These are phyloP conservation scores for Dasyornis broadbenti DNA, from an alignment of 2,113 vertebrate species.

Conservation along the genomic window DNA sequence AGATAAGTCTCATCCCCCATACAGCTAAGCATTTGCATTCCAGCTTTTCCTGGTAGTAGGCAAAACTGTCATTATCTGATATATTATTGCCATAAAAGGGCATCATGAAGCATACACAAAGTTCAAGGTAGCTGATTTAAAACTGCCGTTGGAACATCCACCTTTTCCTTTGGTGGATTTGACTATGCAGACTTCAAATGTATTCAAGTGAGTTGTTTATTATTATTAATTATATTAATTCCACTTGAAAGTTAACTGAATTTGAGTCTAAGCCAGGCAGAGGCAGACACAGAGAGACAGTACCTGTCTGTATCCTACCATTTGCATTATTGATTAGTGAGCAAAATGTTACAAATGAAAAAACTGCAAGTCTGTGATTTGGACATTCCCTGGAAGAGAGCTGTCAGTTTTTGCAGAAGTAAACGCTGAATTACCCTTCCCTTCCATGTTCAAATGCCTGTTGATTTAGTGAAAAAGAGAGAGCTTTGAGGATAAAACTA, in stretches of 20 bases:
- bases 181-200: neutral
- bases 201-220: neutral
- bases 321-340: neutral
- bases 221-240: neutral
- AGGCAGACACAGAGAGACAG: neutral
- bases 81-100: neutral
- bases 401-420: neutral
- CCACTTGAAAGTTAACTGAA: neutral
- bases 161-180: neutral
- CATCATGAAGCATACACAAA: neutral
- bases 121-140: neutral
- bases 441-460: neutral
- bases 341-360: neutral
- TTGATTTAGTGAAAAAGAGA: neutral
- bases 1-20: neutral
- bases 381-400: neutral
- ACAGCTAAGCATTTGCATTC: neutral
- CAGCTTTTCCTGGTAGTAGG: neutral
- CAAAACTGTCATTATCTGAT: neutral
- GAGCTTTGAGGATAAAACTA: neutral
- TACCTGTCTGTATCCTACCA: neutral
- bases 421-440: neutral
- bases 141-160: neutral
- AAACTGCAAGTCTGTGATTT: neutral
- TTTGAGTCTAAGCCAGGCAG: neutral